phyloP scores from a whole-genome alignment of 2,797 vertebrate genomes.

The Alauda arvensis region DNA sequence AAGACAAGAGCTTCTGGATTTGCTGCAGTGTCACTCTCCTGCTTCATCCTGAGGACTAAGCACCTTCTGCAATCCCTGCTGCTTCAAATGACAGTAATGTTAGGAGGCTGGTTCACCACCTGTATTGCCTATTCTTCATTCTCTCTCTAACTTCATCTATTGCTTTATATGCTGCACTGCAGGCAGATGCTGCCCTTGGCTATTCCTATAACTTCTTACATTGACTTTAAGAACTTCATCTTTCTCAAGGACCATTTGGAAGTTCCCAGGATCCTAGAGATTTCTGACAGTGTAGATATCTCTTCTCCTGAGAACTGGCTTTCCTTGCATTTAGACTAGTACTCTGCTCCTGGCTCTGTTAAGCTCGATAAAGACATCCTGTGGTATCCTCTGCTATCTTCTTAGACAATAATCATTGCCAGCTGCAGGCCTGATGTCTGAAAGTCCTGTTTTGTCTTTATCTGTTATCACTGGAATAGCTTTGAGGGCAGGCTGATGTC shows the following conservation, averaged over 20 bases:
- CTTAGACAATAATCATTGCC: background rate
- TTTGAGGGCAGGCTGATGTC: conserved; percentile 31
- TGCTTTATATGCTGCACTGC: background rate
- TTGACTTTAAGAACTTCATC: background rate
- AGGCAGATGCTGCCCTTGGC: background rate
- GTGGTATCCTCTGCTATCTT: background rate
- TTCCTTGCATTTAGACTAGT: background rate
- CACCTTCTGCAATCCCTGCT: background rate
- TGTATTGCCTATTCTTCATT: background rate
- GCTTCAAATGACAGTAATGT: rapidly evolving
- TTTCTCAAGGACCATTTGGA: background rate
- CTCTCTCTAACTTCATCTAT: background rate
- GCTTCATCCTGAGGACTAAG: background rate
- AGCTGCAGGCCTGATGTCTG: conserved; percentile 35
- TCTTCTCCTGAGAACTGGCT: background rate
- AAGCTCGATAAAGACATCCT: conserved; percentile 27
- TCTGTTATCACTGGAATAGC: conserved; percentile 8
- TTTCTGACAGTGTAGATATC: background rate
- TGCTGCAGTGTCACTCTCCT: background rate
- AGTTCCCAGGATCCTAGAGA: background rate
- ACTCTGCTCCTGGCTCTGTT: background rate
- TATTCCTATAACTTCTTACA: background rate
- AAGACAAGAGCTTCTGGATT: background rate
- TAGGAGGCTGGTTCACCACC: background rate
- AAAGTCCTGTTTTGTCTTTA: conserved; percentile 38